These are phyloP conservation scores for Nesometra sesokonis DNA, from an alignment of 35 echinoderm and acorn worm species.

Conservation along the genomic window DNA sequence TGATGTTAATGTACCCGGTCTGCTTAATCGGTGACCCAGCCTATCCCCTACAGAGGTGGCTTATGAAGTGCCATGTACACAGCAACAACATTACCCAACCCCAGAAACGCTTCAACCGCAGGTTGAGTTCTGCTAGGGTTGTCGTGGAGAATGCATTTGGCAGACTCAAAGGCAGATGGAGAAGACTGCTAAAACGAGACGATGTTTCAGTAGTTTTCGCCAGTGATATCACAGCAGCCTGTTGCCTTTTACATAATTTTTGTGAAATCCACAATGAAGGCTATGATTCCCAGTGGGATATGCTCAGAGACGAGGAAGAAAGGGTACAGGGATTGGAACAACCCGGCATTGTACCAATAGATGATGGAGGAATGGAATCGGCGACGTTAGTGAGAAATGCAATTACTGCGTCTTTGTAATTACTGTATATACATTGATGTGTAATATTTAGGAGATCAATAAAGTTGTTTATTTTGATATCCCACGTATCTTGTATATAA, in stretches of 20 bases:
- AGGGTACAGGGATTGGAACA: too few relatives aligned
- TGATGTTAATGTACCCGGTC: slow-evolving; percentile 9
- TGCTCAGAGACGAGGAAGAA: too few relatives aligned
- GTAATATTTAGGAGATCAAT: too few relatives aligned
- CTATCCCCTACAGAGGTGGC: slow-evolving; percentile 37
- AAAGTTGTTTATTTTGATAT: too few relatives aligned
- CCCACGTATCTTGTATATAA: too few relatives aligned
- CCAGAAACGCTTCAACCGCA: slow-evolving; percentile 23
- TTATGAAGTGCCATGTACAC: slow-evolving; percentile 41
- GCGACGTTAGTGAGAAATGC: too few relatives aligned
- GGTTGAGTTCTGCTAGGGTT: not conserved
- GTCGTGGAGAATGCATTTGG: slow-evolving; percentile 44
- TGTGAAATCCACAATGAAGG: slow-evolving; percentile 2
- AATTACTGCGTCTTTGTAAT: too few relatives aligned
- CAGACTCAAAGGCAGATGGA: slow-evolving; percentile 41
- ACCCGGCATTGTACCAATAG: too few relatives aligned
- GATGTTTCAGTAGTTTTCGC: slow-evolving; percentile 10
- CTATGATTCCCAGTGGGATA: too few relatives aligned
- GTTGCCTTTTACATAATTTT: slow-evolving; percentile 54
- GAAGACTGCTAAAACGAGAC: slow-evolving; percentile 27
- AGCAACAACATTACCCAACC: not conserved
- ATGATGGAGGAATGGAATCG: too few relatives aligned
- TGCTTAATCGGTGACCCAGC: slow-evolving; percentile 46
- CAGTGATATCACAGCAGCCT: slow-evolving; percentile 9
- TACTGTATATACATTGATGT: too few relatives aligned